These are phyloP conservation scores for Pleuronectes platessa DNA, from an alignment of 2,113 vertebrate species.

Conservation along the genomic window DNA sequence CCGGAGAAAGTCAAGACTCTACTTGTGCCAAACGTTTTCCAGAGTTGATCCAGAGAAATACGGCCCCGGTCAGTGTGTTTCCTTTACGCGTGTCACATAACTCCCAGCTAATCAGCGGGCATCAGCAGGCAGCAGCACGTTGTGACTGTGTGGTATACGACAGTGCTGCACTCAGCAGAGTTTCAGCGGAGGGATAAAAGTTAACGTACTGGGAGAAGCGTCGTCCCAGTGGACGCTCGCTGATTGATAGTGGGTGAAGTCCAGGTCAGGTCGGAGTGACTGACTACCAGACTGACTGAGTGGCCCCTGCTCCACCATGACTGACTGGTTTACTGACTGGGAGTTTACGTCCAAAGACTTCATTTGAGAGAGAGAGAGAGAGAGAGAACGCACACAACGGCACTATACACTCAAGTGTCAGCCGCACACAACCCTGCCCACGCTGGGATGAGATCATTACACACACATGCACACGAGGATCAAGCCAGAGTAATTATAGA, in stretches of 20 bases:
- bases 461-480: conserved; percentile 14
- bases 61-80: no score
- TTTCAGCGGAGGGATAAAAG: conserved; percentile 26
- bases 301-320: conserved; percentile 12
- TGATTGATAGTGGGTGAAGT: conserved; percentile 35
- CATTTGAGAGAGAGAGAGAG: conserved; percentile 30
- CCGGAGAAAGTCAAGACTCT: no score
- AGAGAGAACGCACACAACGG: conserved; percentile 9
- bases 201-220: conserved; percentile 22
- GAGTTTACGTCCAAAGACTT: conserved; percentile 41
- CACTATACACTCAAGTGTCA: not conserved
- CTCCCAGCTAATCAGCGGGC: not conserved
- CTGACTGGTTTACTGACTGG: conserved; percentile 47
- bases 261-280: conserved; percentile 25
- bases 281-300: conserved; percentile 11
- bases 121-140: not conserved
- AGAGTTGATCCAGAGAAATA: no score
- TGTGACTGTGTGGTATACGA: not conserved
- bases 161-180: conserved; percentile 30
- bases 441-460: conserved; percentile 9
- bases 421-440: not conserved
- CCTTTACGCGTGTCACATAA: no score
- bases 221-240: not conserved
- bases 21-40: no score
- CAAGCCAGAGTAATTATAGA: conserved; percentile 52